Base-by-base conservation (phyloP, 2,888 invertebrate genomes). In the Caenorhabditis plicata region DNA sequence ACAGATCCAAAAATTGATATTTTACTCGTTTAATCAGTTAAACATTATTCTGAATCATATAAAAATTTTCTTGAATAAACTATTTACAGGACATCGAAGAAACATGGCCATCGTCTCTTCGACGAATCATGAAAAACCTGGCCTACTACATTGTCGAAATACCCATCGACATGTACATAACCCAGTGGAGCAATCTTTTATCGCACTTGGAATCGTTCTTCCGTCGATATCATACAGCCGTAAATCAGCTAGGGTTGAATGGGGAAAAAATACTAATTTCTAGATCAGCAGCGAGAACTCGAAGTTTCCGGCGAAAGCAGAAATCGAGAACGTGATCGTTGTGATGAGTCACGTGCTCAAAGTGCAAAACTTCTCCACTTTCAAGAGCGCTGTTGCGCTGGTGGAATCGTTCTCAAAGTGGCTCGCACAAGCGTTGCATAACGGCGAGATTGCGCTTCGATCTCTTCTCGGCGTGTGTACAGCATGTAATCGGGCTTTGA, bases 391-490 rank as follows among this genome's bases (percentile, higher is more conserved):
- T 67, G 84, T 96, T 74, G 93, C 95, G 79, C 91, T 95, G 4
- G 93, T 95, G 80, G 96, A 96, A 80, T 92, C 94, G 2, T 93
- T 95, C 81, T 90, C 94, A 0, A 96, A 96, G 85, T 88, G 95
- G 65, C 83, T 96, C 55, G 90, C 91, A 81, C 90, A 90, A 82
- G 88, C 90, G n/a, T 88, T 96, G 55, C 93, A 94, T 83, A 90
- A 90, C 81, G 89, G 89, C 71, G 87, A 88, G 43, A 84, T 96
- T 55, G 88, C 89, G 74, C 82, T 85, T 31, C 81, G 83, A 57
- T 82, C 83, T 56, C 84, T 96, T 40, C 87, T 90, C 8, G 93
- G 95, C 81, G 85, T 96, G 41, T 92, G 92, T 82, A 90, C 89
- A 55, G 86, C 91, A 13, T 93, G 93, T 81, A 90, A 90, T 80